Conservation (phyloP, 2,113 vertebrate species). For the Ondatra zibethicus region DNA sequence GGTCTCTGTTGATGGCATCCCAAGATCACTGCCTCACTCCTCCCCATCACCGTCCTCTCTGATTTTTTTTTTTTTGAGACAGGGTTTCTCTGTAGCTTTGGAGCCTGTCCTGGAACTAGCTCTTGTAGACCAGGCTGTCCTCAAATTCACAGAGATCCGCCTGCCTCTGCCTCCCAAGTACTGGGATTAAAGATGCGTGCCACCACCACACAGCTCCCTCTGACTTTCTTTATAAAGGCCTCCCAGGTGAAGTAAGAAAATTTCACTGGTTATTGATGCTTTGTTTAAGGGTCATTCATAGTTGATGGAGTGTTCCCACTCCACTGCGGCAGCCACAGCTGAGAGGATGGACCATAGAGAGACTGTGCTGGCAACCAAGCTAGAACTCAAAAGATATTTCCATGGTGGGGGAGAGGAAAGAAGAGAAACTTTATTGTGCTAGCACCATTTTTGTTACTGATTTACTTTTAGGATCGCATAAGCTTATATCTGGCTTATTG, state of each 20-base stretch:
- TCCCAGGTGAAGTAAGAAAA: neutral
- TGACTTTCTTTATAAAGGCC: neutral
- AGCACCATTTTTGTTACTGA: neutral
- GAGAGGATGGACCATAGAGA: constrained; percentile 25
- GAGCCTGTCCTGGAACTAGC: too few relatives aligned
- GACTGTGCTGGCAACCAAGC: neutral
- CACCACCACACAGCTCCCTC: too few relatives aligned
- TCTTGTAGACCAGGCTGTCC: too few relatives aligned
- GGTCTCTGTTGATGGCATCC: neutral
- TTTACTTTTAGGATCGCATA: constrained; percentile 26
- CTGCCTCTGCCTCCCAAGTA: too few relatives aligned
- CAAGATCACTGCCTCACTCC: neutral
- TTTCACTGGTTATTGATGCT: neutral
- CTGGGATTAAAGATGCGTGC: too few relatives aligned
- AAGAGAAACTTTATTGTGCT: neutral
- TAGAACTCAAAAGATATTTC: constrained; percentile 23
- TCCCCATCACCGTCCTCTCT: neutral
- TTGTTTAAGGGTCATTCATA: constrained; percentile 27
- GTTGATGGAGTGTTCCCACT: neutral
- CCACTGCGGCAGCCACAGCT: neutral
- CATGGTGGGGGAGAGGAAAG: neutral
- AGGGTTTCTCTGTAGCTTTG: too few relatives aligned
- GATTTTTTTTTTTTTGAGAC: neutral
- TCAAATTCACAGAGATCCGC: too few relatives aligned
- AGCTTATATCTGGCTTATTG: neutral